A percentile compares a stretch with the other conserved stretches of the same genome.
Conservation (phyloP, 2,113 vertebrate species). For the Neoarius graeffei region DNA sequence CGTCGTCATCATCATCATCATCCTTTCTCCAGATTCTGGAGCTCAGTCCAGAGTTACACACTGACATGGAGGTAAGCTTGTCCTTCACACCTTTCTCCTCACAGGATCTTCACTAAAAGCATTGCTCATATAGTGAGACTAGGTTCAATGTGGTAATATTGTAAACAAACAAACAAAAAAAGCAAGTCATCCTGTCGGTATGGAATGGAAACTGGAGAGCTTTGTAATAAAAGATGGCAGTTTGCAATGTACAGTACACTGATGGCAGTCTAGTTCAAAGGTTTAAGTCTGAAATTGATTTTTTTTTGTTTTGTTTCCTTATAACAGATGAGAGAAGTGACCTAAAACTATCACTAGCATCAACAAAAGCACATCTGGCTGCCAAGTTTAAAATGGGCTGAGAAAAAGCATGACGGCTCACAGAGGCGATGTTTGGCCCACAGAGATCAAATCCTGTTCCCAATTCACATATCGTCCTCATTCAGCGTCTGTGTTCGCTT, state of each 20-base stretch:
- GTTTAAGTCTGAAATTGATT: background rate
- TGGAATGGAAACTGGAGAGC: background rate
- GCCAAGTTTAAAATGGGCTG: conserved; percentile 37
- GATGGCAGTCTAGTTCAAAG: background rate
- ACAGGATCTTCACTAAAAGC: background rate
- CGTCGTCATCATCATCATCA: conserved; percentile 13
- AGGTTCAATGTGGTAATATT: background rate
- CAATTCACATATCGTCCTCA: conserved; percentile 23
- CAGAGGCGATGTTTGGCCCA: conserved; percentile 17
- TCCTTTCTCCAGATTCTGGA: conserved; percentile 23
- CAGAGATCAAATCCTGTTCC: conserved; percentile 29
- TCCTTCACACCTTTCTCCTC: background rate
- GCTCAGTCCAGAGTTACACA: background rate
- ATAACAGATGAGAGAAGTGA: conserved; percentile 12
- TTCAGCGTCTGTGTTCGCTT: conserved; percentile 28
- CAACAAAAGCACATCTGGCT: conserved; percentile 11
- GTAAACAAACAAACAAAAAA: background rate
- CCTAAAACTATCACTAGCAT: conserved; percentile 36
- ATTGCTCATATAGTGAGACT: background rate
- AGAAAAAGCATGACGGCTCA: conserved; percentile 18
- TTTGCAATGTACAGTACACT: background rate
- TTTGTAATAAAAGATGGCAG: conserved; percentile 3
- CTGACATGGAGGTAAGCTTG: conserved; percentile 45
- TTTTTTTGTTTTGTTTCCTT: background rate
- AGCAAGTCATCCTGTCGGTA: background rate